A percentile compares a stretch with the other conserved stretches of the same genome.
Evolutionary conservation across 2,113 vertebrate species (phyloP).

Genomic region (Scartelaos histophorus): DNA sequence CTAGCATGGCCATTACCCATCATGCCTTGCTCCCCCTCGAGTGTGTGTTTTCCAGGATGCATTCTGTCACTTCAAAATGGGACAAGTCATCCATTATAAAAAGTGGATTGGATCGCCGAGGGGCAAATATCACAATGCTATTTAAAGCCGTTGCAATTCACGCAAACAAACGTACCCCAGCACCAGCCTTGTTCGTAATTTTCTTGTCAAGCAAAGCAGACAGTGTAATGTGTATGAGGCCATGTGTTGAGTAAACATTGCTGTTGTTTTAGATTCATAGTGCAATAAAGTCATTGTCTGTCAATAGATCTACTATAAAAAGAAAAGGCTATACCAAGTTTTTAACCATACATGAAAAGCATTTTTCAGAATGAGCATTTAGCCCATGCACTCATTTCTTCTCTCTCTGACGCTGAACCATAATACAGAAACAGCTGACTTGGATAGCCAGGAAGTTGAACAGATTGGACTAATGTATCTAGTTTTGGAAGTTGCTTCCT

Average conservation of each 20-base stretch:
- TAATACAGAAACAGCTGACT: no score
- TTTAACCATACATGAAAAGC: no score
- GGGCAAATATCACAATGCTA: conserved; percentile 26
- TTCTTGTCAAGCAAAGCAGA: conserved; percentile 53
- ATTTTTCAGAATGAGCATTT: no score
- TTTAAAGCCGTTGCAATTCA: conserved; percentile 31
- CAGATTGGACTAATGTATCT: no score
- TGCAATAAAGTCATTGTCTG: no score
- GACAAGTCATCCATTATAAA: conserved; percentile 51
- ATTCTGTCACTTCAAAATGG: conserved; percentile 36
- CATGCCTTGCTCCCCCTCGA: background rate
- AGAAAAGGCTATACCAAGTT: no score
- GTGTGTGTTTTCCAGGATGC: conserved; percentile 23
- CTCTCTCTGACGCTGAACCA: no score
- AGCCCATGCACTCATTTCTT: no score
- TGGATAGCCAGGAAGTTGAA: no score
- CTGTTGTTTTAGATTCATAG: no score
- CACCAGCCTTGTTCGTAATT: conserved; percentile 39
- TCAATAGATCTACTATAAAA: no score
- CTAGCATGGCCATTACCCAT: background rate
- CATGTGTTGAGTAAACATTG: conserved; percentile 44
- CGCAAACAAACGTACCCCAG: conserved; percentile 15
- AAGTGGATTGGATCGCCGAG: conserved; percentile 47
- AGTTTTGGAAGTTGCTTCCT: no score
- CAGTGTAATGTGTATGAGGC: conserved; percentile 44